Conservation (phyloP, 1,140 invertebrate genomes). For the Copidosoma floridanum region DNA sequence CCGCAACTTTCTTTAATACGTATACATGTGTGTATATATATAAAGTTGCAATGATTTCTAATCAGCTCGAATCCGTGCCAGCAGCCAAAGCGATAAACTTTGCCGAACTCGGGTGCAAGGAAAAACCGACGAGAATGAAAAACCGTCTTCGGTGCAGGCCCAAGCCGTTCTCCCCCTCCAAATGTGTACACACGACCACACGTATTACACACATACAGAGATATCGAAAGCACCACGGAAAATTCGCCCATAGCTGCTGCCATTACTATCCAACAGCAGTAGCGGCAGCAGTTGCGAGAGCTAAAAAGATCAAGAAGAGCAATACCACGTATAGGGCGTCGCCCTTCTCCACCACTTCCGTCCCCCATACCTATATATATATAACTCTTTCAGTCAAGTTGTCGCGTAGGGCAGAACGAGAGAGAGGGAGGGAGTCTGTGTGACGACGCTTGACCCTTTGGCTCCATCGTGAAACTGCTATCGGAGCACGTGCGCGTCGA, state of each 20-base stretch:
- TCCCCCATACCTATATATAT: neutral
- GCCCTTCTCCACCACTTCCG: too few species aligned
- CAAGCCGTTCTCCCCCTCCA: too few species aligned
- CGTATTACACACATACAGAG: too few species aligned
- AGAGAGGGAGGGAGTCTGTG: too few species aligned
- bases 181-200: too few species aligned
- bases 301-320: slow-evolving; percentile 7
- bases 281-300: neutral
- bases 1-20: too few species aligned
- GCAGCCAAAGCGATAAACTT: slow-evolving; percentile 19
- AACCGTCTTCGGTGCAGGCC: too few species aligned
- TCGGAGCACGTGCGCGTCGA: slow-evolving; percentile 10
- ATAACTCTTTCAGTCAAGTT: slow-evolving; percentile 21
- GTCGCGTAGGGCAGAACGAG: neutral
- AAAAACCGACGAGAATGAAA: neutral
- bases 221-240: slow-evolving; percentile 9
- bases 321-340: slow-evolving; percentile 15
- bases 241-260: slow-evolving; percentile 11
- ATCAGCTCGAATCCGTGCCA: slow-evolving; percentile 14
- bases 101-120: neutral
- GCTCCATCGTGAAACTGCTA: neutral
- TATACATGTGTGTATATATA: too few species aligned
- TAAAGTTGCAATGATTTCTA: neutral
- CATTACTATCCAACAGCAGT: neutral
- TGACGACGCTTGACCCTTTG: slow-evolving; percentile 20